Percentiles rank a stretch among this genome's conserved stretches.
These are phyloP conservation scores for Spermophilus dauricus DNA, from an alignment of 2,113 vertebrate species.

Conservation along the genomic window DNA sequence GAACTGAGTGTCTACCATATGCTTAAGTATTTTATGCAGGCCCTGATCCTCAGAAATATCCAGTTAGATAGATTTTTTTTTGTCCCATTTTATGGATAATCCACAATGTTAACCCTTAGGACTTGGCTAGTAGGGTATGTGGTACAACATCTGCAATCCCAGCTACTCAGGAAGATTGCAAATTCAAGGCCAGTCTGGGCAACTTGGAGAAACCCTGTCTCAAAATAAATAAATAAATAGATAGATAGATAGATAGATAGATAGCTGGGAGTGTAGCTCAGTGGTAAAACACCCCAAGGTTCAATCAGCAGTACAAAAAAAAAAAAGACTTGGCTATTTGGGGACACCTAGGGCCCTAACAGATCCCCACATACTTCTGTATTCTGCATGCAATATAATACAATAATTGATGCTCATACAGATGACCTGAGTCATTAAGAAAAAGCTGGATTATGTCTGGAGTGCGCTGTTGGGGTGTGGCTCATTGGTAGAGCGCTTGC, in stretches of 20 bases:
- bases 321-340: neutral
- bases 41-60: neutral
- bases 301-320: neutral
- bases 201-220: neutral
- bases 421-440: neutral
- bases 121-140: neutral
- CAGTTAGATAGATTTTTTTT: neutral
- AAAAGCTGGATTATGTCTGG: neutral
- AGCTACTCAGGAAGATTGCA: neutral
- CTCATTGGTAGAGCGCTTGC: too few species aligned
- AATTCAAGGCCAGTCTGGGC: neutral
- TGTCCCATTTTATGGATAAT: neutral
- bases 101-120: neutral
- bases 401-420: neutral
- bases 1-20: neutral
- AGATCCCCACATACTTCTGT: neutral
- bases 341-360: neutral
- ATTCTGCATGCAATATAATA: neutral
- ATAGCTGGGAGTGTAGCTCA: neutral
- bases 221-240: neutral
- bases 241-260: neutral
- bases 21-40: neutral
- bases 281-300: neutral
- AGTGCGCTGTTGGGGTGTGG: neutral
- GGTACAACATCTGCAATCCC: neutral